A percentile compares a stretch with the other conserved stretches of the same genome.
Conservation (phyloP, 2,888 invertebrate genomes). For the Andrena fulva region DNA sequence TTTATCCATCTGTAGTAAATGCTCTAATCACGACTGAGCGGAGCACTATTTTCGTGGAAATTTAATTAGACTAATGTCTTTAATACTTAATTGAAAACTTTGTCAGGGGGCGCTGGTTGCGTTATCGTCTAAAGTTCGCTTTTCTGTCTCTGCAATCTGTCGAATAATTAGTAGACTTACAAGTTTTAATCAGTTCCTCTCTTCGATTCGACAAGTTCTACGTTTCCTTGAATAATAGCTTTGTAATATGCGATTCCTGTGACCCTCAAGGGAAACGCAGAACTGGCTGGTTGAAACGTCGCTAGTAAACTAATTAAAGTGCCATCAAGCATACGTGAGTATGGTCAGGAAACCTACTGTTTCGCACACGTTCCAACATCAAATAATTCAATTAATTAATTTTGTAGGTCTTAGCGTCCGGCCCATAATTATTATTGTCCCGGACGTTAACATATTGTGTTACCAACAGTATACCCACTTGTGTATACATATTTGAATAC, state of each 20-base stretch:
- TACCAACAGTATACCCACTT: too few species aligned
- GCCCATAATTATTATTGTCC: too few species aligned
- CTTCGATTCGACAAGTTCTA: slow-evolving; percentile 52
- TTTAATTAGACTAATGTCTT: slow-evolving; percentile 37
- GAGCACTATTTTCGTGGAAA: slow-evolving; percentile 15
- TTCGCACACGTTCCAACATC: neutral
- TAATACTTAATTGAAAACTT: slow-evolving; percentile 26
- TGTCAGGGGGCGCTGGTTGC: slow-evolving; percentile 6
- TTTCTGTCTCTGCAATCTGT: slow-evolving; percentile 49
- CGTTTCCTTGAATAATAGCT: slow-evolving; percentile 52
- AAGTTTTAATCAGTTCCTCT: slow-evolving; percentile 52
- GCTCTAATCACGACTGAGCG: neutral
- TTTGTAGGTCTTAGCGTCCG: neutral
- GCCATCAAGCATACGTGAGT: slow-evolving; percentile 37
- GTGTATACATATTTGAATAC: too few species aligned
- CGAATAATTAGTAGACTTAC: slow-evolving; percentile 57
- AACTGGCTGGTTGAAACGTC: slow-evolving; percentile 38
- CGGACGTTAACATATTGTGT: too few species aligned
- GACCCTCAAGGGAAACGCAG: slow-evolving; percentile 27
- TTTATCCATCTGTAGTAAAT: neutral
- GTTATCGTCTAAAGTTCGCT: slow-evolving; percentile 37
- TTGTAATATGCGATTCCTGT: slow-evolving; percentile 51
- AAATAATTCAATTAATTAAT: slow-evolving; percentile 9
- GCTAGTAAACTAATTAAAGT: slow-evolving; percentile 54
- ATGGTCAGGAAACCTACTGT: neutral